phyloP scores from a whole-genome alignment of 2,797 vertebrate genomes.

The Manis javanica region DNA sequence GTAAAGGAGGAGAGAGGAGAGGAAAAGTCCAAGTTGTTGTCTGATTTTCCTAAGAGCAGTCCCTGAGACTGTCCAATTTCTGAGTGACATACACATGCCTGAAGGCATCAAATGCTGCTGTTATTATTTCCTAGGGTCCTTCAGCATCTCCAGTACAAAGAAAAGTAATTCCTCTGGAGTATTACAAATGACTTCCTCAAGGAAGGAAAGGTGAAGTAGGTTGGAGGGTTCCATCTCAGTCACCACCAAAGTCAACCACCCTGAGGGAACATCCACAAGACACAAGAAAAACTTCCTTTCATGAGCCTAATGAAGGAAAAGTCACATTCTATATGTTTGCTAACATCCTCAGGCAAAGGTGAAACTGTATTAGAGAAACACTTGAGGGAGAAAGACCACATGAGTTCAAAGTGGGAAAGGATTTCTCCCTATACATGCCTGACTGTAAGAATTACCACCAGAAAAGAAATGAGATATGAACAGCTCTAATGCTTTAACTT shows the following conservation, averaged over 20 bases:
- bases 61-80: neutral
- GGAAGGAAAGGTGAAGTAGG: neutral
- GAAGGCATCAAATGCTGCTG: neutral
- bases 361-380: slow-evolving; percentile 42
- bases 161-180: slow-evolving; percentile 15
- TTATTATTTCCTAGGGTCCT: slow-evolving; percentile 23
- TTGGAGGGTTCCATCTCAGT: neutral
- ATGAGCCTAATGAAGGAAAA: slow-evolving; percentile 31
- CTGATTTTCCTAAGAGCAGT: slow-evolving; percentile 26
- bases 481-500: neutral
- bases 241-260: neutral
- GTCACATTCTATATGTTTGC: neutral
- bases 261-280: neutral
- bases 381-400: slow-evolving; percentile 9
- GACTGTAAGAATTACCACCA: neutral
- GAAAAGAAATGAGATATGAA: neutral
- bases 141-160: slow-evolving; percentile 23
- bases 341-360: slow-evolving; percentile 17
- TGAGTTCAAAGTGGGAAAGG: slow-evolving; percentile 14
- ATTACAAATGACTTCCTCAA: slow-evolving; percentile 47
- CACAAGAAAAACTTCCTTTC: slow-evolving; percentile 37
- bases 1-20: neutral
- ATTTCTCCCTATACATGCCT: neutral
- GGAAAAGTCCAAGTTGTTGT: neutral
- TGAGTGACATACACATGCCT: neutral